Base-by-base conservation (phyloP, 2,888 invertebrate genomes). In the Cremastobaeus sp. region DNA sequence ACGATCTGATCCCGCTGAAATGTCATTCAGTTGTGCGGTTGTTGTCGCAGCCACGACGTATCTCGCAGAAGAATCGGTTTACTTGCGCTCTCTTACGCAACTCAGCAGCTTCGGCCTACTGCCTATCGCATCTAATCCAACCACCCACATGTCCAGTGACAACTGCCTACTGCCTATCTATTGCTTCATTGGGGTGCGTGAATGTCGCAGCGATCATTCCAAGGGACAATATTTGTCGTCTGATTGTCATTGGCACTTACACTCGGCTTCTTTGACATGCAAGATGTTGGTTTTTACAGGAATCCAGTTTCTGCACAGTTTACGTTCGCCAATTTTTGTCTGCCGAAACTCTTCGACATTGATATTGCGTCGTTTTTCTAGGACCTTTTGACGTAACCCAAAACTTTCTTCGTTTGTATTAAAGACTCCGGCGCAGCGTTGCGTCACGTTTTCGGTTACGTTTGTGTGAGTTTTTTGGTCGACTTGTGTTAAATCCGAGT, bases 151-250 rank as follows among this genome's bases (percentile, higher is more conserved):
- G 59, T 30, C 18, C 35, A 14, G 20, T 45, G 14, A 43, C 34
- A 9, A 37, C 64, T 71, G 20, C 70, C 64, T 64, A 69, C 50
- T 70, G 41, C 8, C 37, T 50, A 57, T 41, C 62, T 48, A 70
- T 70, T 70, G 70, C 70, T 70, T 62, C 62, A 70, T 62, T 62
- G 20, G 70, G 43, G 47, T 62, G 35, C 32, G 37, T 25, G 65
- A 64, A 52, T 43, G 50, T 43, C 18, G 41, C 48, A 1, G 41
- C 6, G 14, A 32, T 37, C 41, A 41, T 57, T 66, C 28, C 18
- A 8, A 12, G 18, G 32, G 34, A 55, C 39, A 55, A 62, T 55
- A 48, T 55, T 70, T 60, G 32, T 43, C 41, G 12, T 45, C 6
- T 65, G 41, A 48, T 60, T 60, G 35, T 59, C 17, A 45, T 34